These are phyloP conservation scores for Linyphia triangularis DNA, from an alignment of 2,888 invertebrate genomes.

Conservation along the genomic window DNA sequence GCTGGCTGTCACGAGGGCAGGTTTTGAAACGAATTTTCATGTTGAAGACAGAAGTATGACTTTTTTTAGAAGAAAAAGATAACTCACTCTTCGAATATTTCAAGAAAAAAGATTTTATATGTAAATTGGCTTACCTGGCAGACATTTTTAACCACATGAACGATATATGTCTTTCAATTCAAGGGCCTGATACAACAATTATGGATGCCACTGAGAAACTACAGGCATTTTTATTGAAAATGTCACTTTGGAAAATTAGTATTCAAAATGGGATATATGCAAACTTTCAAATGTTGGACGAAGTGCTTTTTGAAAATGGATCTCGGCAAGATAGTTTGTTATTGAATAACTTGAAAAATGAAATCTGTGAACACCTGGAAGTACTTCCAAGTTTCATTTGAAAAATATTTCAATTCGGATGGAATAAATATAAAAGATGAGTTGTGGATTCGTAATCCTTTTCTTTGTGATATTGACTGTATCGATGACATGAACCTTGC, in stretches of 20 bases:
- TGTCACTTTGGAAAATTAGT: constrained; percentile 51
- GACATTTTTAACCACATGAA: too few relatives aligned
- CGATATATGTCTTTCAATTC: too few relatives aligned
- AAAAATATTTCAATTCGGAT: too few relatives aligned
- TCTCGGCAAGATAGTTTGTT: constrained; percentile 53
- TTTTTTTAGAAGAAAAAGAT: constrained; percentile 53
- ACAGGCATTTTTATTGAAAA: constrained; percentile 48
- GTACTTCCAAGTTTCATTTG: too few relatives aligned
- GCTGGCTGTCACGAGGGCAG: constrained; percentile 59
- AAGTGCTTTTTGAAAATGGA: constrained; percentile 57
- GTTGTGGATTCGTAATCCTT: constrained; percentile 61
- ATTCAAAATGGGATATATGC: constrained; percentile 53
- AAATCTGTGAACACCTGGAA: too few relatives aligned
- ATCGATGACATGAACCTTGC: constrained; percentile 58
- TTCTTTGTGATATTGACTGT: constrained; percentile 57
- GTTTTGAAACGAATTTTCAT: constrained; percentile 54
- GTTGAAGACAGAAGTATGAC: constrained; percentile 56
- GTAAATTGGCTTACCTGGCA: too few relatives aligned
- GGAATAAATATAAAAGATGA: constrained; percentile 50
- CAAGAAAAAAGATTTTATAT: too few relatives aligned
- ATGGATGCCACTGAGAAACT: constrained; percentile 50
- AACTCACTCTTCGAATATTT: constrained; percentile 58
- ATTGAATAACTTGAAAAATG: too few relatives aligned
- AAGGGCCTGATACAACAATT: constrained; percentile 40
- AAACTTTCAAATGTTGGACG: constrained; percentile 56